Conservation (phyloP, 2,113 vertebrate species). For the Takifugu bimaculatus region DNA sequence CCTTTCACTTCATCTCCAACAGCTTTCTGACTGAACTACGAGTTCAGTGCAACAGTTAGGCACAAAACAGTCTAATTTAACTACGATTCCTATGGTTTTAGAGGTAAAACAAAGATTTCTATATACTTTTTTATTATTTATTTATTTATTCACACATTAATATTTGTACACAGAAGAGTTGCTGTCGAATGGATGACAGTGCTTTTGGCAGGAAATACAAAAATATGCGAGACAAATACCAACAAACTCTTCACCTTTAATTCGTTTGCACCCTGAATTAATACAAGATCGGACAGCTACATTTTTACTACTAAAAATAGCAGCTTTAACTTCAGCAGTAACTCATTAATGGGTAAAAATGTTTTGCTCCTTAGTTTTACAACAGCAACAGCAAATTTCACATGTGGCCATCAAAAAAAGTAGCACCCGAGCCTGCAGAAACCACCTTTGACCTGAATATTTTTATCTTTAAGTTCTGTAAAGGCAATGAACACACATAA, state of each 20-base stretch:
- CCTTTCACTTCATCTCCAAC: background rate
- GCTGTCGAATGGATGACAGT: constrained; percentile 6
- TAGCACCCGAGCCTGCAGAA: constrained; percentile 32
- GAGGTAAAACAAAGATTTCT: background rate
- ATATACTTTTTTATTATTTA: background rate
- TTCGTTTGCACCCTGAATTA: background rate
- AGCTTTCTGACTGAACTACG: background rate
- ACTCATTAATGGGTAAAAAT: background rate
- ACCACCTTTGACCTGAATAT: background rate
- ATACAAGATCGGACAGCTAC: background rate
- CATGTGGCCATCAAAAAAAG: constrained; percentile 15
- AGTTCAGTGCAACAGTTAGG: background rate
- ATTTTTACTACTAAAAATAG: constrained; percentile 3
- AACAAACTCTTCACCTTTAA: background rate
- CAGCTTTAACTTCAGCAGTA: constrained; percentile 1
- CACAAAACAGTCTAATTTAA: too few relatives aligned
- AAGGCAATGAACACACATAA: constrained; percentile 18
- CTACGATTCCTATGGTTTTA: too few relatives aligned
- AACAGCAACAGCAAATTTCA: too few relatives aligned
- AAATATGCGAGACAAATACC: constrained; percentile 3
- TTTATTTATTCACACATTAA: background rate
- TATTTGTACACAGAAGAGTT: too few relatives aligned
- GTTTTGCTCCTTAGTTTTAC: background rate
- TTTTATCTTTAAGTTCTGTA: background rate
- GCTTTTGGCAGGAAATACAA: constrained; percentile 11